These are phyloP conservation scores for Gorsachius goisagi DNA, from an alignment of 2,113 vertebrate genomes.

Conservation along the genomic window DNA sequence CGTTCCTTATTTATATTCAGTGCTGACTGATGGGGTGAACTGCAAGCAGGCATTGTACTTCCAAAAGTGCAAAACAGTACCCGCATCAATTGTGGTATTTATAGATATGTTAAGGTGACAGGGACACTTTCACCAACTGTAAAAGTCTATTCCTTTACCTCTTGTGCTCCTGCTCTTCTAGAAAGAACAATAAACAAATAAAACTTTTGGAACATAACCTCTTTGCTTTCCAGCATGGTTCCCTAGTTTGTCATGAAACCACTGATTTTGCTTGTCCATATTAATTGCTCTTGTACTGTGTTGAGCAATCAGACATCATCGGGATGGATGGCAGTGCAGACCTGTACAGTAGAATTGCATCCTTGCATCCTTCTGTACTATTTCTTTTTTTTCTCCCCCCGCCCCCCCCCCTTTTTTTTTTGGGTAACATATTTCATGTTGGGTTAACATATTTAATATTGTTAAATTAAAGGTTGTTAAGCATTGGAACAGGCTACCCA, in stretches of 20 bases:
- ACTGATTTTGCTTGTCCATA: neutral
- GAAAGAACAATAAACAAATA: neutral
- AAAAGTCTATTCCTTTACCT: neutral
- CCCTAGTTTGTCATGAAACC: neutral
- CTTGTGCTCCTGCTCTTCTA: neutral
- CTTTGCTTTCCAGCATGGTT: neutral
- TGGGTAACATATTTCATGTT: too few species aligned
- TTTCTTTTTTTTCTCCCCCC: neutral
- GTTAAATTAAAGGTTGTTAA: too few species aligned
- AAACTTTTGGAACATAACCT: neutral
- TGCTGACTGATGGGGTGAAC: neutral
- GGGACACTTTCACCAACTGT: neutral
- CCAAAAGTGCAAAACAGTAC: neutral
- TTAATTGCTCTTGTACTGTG: neutral
- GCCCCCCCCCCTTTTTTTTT: neutral
- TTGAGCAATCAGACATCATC: neutral
- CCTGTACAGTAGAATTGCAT: neutral
- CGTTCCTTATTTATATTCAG: neutral
- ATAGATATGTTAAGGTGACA: neutral
- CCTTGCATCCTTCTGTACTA: neutral
- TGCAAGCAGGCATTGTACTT: neutral
- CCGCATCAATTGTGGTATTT: neutral
- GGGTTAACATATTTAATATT: too few species aligned
- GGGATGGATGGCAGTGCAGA: neutral
- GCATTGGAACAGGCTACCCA: too few species aligned